A percentile compares a stretch with the other conserved stretches of the same genome.
These are phyloP conservation scores for Neoascia interrupta DNA, from an alignment of 2,888 invertebrate species.

Conservation along the genomic window DNA sequence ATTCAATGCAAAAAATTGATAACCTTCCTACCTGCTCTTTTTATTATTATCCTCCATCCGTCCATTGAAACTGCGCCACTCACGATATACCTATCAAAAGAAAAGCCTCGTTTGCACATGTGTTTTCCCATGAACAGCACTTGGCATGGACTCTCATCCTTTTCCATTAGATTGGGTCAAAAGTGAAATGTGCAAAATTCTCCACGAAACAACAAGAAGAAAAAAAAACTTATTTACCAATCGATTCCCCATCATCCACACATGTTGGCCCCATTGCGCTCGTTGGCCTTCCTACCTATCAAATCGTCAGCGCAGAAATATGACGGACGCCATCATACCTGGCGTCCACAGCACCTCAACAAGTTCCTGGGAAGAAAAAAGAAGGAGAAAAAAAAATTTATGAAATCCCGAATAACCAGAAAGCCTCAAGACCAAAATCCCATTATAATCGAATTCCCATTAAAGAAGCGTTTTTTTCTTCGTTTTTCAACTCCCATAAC, in stretches of 20 bases:
- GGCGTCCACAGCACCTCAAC: slow-evolving; percentile 27
- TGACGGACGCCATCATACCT: slow-evolving; percentile 64
- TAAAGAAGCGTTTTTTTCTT: slow-evolving; percentile 33
- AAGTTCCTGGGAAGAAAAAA: slow-evolving; percentile 15
- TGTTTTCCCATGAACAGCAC: slow-evolving; percentile 21
- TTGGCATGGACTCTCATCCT: slow-evolving; percentile 9
- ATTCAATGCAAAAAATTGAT: too few species aligned
- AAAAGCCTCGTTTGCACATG: slow-evolving; percentile 3
- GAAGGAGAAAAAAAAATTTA: background rate
- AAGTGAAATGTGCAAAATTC: slow-evolving; percentile 34
- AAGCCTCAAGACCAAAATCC: slow-evolving; percentile 53
- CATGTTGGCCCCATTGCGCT: slow-evolving; percentile 9
- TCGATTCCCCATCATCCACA: slow-evolving; percentile 34
- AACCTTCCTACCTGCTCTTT: too few species aligned
- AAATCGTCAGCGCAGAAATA: slow-evolving; percentile 20
- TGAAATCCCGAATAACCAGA: slow-evolving; percentile 59
- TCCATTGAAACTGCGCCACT: too few species aligned
- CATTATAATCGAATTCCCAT: slow-evolving; percentile 63
- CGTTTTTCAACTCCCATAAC: slow-evolving; percentile 43
- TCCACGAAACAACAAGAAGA: background rate
- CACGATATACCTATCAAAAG: too few species aligned
- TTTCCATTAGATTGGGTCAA: slow-evolving; percentile 45
- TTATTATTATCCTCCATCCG: too few species aligned
- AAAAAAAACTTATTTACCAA: slow-evolving; percentile 21
- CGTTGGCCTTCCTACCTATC: slow-evolving; percentile 15